phyloP scores from a whole-genome alignment of 2,113 vertebrate genomes.

The Amblyopsis rosae region DNA sequence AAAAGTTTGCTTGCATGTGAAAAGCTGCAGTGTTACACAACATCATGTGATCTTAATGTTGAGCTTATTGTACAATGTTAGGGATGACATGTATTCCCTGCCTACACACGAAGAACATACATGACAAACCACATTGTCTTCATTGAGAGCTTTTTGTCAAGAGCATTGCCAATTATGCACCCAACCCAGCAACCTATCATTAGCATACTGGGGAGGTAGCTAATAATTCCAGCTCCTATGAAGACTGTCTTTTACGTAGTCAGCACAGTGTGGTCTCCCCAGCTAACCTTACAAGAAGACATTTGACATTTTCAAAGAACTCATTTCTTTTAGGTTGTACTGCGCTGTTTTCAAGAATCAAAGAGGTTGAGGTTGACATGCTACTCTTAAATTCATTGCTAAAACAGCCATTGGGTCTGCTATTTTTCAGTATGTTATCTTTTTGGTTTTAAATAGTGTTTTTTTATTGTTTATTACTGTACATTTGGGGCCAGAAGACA shows the following conservation, averaged over 20 bases:
- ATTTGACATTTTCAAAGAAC: constrained; percentile 53
- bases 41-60: constrained; percentile 11
- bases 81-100: constrained; percentile 16
- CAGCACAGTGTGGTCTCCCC: constrained; percentile 32
- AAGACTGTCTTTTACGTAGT: constrained; percentile 36
- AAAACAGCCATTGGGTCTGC: neutral
- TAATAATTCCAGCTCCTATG: constrained; percentile 53
- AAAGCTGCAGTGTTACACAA: neutral
- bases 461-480: too few species aligned
- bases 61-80: neutral
- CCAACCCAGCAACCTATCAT: constrained; percentile 49
- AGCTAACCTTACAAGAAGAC: constrained; percentile 32
- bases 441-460: neutral
- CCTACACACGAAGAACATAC: neutral
- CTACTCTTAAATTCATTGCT: neutral
- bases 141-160: neutral
- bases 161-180: constrained; percentile 31
- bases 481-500: too few species aligned
- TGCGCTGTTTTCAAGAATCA: neutral
- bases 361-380: neutral
- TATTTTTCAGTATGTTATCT: neutral
- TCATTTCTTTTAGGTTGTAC: neutral
- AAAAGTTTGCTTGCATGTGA: neutral
- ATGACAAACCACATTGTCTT: constrained; percentile 37
- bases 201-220: constrained; percentile 48